Conservation (phyloP, 2,113 vertebrate species). For the Epinephelus fuscoguttatus region DNA sequence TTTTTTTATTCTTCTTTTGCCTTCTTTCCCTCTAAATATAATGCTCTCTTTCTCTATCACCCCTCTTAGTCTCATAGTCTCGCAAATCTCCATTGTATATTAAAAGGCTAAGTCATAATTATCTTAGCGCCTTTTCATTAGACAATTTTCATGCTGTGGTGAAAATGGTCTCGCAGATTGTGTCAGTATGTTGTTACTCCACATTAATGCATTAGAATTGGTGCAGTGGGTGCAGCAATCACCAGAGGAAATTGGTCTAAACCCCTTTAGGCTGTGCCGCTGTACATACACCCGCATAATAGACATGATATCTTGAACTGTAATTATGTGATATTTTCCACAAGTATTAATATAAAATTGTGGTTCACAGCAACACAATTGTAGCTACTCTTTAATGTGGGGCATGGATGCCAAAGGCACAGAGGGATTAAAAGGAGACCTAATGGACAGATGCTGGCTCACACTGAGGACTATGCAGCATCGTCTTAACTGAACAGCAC, state of each 20-base stretch:
- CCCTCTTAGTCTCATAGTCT: constrained; percentile 27
- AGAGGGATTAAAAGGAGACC: constrained; percentile 39
- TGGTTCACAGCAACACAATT: constrained; percentile 23
- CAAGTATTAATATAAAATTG: constrained; percentile 46
- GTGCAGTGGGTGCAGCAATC: constrained; percentile 53
- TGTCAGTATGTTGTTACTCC: constrained; percentile 50
- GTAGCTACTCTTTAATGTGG: constrained; percentile 37
- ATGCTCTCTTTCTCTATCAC: constrained; percentile 56
- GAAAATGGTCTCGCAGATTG: constrained; percentile 63
- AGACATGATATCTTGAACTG: constrained; percentile 49
- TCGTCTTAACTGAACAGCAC: constrained; percentile 10
- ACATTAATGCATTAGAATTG: constrained; percentile 52
- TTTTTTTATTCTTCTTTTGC: constrained; percentile 53
- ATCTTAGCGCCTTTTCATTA: constrained; percentile 69
- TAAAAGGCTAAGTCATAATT: constrained; percentile 71
- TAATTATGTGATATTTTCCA: constrained; percentile 61
- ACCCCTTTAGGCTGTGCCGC: constrained; percentile 36
- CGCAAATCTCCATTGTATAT: constrained; percentile 62
- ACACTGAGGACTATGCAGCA: constrained; percentile 10
- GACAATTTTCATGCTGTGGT: constrained; percentile 65
- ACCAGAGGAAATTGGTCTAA: constrained; percentile 61
- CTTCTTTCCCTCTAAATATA: constrained; percentile 44
- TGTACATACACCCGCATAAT: constrained; percentile 21
- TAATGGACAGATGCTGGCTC: constrained; percentile 43
- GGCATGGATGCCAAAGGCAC: constrained; percentile 24